These are phyloP conservation scores for Athrips mouffetella DNA, from an alignment of 2,888 invertebrate genomes.

Conservation along the genomic window DNA sequence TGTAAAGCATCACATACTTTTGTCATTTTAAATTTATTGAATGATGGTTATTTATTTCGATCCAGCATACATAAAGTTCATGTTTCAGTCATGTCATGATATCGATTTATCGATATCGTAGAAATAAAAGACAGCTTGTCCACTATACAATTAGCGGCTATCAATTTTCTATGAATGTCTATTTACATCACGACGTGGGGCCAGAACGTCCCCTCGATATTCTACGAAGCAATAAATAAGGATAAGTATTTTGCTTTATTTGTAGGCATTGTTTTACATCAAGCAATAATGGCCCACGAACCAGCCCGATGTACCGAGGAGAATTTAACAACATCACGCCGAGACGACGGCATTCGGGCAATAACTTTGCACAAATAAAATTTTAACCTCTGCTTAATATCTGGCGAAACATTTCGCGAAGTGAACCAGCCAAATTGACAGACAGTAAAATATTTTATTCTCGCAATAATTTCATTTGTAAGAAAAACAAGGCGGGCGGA, in stretches of 20 bases:
- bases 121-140: background rate
- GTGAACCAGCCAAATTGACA: conserved; percentile 68
- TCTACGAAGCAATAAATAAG: conserved; percentile 54
- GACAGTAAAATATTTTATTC: conserved; percentile 77
- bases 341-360: conserved; percentile 47
- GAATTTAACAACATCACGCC: conserved; percentile 57
- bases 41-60: too few relatives aligned
- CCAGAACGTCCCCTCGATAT: conserved; percentile 22
- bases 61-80: too few relatives aligned
- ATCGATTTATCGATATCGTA: too few relatives aligned
- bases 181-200: conserved; percentile 14
- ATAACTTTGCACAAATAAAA: conserved; percentile 71
- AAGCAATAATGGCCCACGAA: conserved; percentile 56
- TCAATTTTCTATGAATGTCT: conserved; percentile 19
- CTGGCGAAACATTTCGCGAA: conserved; percentile 56
- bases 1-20: too few relatives aligned
- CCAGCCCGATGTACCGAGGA: conserved; percentile 47
- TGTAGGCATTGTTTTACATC: conserved; percentile 64
- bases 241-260: conserved; percentile 55
- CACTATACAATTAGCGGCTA: conserved; percentile 17
- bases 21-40: too few relatives aligned
- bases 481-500: conserved; percentile 62
- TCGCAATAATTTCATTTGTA: conserved; percentile 73
- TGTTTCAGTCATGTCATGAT: too few relatives aligned
- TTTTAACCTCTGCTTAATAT: conserved; percentile 76